A percentile compares a stretch with the other conserved stretches of the same genome.
Evolutionary conservation across 2,888 invertebrate species (phyloP).

Genomic region (Parnassius orleans): DNA sequence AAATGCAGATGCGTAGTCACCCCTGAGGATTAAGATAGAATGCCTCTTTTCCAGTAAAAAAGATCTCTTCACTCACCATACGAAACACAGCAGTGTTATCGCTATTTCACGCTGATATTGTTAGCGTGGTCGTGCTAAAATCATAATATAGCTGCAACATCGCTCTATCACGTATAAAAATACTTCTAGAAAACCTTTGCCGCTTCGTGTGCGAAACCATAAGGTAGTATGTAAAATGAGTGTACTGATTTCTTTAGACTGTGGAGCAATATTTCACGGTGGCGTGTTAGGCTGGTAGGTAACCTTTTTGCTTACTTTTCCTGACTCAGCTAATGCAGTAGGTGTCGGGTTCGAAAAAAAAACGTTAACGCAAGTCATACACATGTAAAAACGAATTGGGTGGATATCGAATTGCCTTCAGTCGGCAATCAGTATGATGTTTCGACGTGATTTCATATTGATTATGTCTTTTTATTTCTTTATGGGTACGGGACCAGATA

Average conservation of each 20-base stretch:
- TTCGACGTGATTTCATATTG: slow-evolving; percentile 7
- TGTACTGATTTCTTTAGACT: slow-evolving; percentile 12
- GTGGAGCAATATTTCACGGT: slow-evolving; percentile 15
- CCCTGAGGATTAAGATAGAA: too few species aligned
- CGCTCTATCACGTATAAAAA: too few species aligned
- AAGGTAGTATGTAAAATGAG: not conserved
- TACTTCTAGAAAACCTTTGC: not conserved
- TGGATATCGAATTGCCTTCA: slow-evolving; percentile 36
- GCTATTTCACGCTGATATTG: too few species aligned
- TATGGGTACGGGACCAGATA: not conserved
- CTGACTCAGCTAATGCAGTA: slow-evolving; percentile 57
- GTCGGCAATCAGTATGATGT: slow-evolving; percentile 8
- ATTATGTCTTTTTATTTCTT: slow-evolving; percentile 9
- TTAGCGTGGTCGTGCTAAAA: too few species aligned
- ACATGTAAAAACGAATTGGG: slow-evolving; percentile 42
- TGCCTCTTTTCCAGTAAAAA: too few species aligned
- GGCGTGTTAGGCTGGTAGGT: slow-evolving; percentile 10
- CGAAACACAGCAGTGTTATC: too few species aligned
- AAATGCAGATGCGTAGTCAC: too few species aligned
- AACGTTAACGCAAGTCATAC: slow-evolving; percentile 53
- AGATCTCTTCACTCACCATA: too few species aligned
- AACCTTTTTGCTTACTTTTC: slow-evolving; percentile 31
- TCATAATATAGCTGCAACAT: too few species aligned
- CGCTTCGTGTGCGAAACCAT: not conserved
- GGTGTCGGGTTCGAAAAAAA: slow-evolving; percentile 48